Evolutionary conservation across 2,113 vertebrate genomes (phyloP), one percentile per base, ranked within the genome.

Genomic region (Dinomys branickii): DNA sequence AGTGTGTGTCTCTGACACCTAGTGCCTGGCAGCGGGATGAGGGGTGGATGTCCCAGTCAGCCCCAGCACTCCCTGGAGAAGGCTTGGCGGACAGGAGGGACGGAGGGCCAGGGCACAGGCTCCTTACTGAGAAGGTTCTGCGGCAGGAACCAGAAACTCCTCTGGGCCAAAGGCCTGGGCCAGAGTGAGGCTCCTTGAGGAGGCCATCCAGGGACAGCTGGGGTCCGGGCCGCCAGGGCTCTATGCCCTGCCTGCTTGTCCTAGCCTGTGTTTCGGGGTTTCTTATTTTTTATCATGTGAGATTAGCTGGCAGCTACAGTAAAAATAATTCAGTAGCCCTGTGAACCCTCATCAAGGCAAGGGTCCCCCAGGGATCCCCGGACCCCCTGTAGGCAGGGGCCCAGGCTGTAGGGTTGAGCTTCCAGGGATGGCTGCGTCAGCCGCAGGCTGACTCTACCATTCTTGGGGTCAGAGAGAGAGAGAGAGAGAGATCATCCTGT

Each of bases 401-500:
- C 84, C 4, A 16, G 30, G 26, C 24, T 6, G 6, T 19, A 35
- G 4, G n/a, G 19, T n/a, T 16, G 73, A 73, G 47, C 24, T 13
- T 41, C 1, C 10, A 1, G 28, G 77, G 61, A 67, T 44, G 22
- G 52, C 11, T 20, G 10, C 2, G 26, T 24, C 65, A n/a, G 52
- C 83, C 47, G 7, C 0, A 0, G 26, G 54, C 33, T 16, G n/a
- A 7, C 71, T 33, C 69, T 33, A 13, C 86, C 61, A 80, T 58
- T 44, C 13, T 7, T 26, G 58, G 26, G 11, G 38, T 56, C 35
- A 4, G 38, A 22, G 5, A n/a, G 71, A 65, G 10, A 41, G 33
- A 4, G 38, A 33, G 7, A 33, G 56, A 59, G 13, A n/a, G 41
- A 10, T 30, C 2, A 1, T 0, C 47, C 14, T 5, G 3, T 16